These are phyloP conservation scores for Hippopotamyrus pictus DNA, from an alignment of 2,797 vertebrate species.

Conservation along the genomic window DNA sequence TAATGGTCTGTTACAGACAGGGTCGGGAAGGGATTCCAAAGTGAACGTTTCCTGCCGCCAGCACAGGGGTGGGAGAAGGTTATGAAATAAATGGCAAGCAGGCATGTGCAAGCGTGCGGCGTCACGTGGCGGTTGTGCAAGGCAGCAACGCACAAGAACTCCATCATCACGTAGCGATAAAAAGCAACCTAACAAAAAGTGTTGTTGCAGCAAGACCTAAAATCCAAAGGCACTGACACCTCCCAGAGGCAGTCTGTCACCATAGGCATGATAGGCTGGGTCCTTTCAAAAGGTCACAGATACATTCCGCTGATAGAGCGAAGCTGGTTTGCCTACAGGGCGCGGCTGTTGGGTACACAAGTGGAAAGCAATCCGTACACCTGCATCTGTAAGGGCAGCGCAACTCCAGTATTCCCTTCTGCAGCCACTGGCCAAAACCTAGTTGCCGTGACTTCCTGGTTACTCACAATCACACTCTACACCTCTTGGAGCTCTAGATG, in stretches of 20 bases:
- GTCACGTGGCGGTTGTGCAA: neutral
- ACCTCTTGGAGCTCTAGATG: neutral
- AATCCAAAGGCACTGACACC: neutral
- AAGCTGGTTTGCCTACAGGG: neutral
- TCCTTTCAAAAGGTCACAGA: neutral
- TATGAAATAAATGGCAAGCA: neutral
- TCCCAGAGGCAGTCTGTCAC: neutral
- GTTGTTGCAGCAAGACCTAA: neutral
- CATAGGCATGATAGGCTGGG: neutral
- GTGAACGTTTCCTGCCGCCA: neutral
- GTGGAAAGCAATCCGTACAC: neutral
- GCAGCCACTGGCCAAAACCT: neutral
- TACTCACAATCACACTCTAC: neutral
- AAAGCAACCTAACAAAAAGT: too few species aligned
- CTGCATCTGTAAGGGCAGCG: neutral
- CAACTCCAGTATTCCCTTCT: neutral
- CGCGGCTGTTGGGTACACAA: neutral
- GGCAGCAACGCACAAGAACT: neutral
- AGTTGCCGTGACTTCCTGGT: neutral
- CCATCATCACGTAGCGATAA: neutral
- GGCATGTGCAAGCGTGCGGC: neutral
- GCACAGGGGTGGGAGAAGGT: neutral
- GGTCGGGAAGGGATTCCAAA: neutral
- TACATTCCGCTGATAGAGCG: neutral
- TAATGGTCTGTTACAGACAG: neutral